Conservation (phyloP, 2,888 invertebrate species). For the Noctua fimbriata region DNA sequence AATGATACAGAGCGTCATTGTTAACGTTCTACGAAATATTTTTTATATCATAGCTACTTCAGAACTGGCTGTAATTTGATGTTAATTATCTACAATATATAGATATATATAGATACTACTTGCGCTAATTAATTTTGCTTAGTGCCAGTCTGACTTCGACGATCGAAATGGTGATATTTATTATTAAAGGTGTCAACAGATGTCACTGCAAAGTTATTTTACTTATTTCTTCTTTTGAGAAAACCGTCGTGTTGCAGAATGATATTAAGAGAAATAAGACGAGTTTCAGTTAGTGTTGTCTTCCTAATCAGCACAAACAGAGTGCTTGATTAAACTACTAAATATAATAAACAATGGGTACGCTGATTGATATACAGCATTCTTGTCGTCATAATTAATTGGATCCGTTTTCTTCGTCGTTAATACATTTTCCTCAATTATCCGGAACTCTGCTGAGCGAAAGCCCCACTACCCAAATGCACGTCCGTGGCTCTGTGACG, state of each 20-base stretch:
- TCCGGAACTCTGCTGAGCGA: conserved; percentile 22
- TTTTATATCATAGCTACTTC: not conserved
- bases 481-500: conserved; percentile 54
- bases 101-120: too few relatives aligned
- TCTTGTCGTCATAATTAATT: conserved; percentile 11
- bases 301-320: not conserved
- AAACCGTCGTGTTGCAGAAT: not conserved
- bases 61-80: not conserved
- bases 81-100: not conserved
- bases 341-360: not conserved
- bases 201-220: not conserved
- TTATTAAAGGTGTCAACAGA: not conserved
- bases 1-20: not conserved
- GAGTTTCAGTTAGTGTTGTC: not conserved
- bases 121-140: not conserved
- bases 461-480: too few relatives aligned
- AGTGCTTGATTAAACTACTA: not conserved
- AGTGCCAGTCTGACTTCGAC: not conserved
- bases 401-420: not conserved
- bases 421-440: conserved; percentile 45
- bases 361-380: not conserved
- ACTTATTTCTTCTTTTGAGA: not conserved
- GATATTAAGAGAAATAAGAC: not conserved
- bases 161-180: not conserved
- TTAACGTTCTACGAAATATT: not conserved